Evolutionary conservation across 2,113 vertebrate genomes (phyloP).

Genomic region (Collichthys lucidus): DNA sequence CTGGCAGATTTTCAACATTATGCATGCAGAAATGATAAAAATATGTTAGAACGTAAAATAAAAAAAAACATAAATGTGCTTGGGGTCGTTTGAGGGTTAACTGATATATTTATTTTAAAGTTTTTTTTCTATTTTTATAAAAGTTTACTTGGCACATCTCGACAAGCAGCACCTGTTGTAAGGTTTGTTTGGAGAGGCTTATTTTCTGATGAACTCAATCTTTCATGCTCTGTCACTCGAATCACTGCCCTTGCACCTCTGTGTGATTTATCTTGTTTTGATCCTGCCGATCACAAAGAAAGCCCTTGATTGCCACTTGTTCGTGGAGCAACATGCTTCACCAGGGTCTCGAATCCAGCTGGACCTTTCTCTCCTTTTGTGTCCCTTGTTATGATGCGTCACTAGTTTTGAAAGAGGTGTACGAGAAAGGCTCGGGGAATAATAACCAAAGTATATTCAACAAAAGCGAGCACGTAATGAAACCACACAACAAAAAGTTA

Average conservation of each 20-base stretch:
- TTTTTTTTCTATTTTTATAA: not conserved
- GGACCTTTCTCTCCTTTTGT: not conserved
- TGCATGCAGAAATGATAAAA: too few species aligned
- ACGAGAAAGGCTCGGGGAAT: not conserved
- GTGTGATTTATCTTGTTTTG: constrained; percentile 13
- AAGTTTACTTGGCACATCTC: not conserved
- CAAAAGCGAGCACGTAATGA: too few species aligned
- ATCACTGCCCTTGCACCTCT: not conserved
- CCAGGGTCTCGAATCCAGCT: not conserved
- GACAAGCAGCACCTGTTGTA: not conserved
- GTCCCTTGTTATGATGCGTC: too few species aligned
- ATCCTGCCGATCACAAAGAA: constrained; percentile 3
- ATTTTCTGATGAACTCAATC: constrained; percentile 14
- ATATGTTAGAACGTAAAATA: too few species aligned
- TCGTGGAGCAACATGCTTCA: not conserved
- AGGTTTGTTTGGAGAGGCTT: not conserved
- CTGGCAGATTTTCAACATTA: too few species aligned
- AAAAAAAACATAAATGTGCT: too few species aligned
- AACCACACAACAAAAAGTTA: too few species aligned
- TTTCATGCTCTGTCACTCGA: not conserved
- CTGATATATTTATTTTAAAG: not conserved
- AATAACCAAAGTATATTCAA: not conserved
- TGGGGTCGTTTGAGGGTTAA: too few species aligned
- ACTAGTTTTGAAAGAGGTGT: not conserved
- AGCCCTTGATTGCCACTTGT: constrained; percentile 1